Conservation (phyloP, 2,113 vertebrate species). For the Azemiops feae region DNA sequence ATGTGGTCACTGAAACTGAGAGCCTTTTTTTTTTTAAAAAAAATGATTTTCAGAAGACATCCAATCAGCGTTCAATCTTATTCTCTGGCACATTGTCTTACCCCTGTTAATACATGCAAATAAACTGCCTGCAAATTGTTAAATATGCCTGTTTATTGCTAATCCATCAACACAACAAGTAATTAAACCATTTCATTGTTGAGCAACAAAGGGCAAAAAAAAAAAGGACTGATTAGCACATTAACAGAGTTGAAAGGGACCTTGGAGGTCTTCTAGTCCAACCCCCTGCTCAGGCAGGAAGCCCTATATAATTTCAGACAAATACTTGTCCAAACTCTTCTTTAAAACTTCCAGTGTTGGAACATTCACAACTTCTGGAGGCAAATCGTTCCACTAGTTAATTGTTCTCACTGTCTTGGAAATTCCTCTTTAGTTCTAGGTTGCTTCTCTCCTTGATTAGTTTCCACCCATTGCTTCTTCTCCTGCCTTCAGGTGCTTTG, state of each 20-base stretch:
- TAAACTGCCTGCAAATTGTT: conserved; percentile 48
- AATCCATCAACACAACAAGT: conserved; percentile 61
- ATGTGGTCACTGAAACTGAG: background rate
- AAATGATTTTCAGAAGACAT: background rate
- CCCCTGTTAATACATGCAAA: background rate
- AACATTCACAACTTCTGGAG: background rate
- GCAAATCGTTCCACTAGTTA: no score
- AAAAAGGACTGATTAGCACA: conserved; percentile 51
- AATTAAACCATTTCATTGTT: conserved; percentile 62
- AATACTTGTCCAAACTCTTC: background rate
- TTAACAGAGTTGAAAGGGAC: background rate
- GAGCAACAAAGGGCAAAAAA: conserved; percentile 55
- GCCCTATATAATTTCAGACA: background rate
- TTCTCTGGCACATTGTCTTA: background rate
- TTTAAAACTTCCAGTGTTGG: background rate
- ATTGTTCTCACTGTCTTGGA: background rate
- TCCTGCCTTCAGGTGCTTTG: no score
- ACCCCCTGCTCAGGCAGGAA: background rate
- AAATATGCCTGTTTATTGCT: conserved; percentile 31
- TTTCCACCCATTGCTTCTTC: no score
- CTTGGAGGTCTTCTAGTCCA: background rate
- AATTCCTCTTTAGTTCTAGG: no score
- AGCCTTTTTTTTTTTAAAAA: background rate
- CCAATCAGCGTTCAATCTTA: background rate
- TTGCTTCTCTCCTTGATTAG: no score